Evolutionary conservation across 2,888 invertebrate genomes (phyloP), one percentile per base, ranked within the genome.

Genomic region (Mythimna albipuncta): DNA sequence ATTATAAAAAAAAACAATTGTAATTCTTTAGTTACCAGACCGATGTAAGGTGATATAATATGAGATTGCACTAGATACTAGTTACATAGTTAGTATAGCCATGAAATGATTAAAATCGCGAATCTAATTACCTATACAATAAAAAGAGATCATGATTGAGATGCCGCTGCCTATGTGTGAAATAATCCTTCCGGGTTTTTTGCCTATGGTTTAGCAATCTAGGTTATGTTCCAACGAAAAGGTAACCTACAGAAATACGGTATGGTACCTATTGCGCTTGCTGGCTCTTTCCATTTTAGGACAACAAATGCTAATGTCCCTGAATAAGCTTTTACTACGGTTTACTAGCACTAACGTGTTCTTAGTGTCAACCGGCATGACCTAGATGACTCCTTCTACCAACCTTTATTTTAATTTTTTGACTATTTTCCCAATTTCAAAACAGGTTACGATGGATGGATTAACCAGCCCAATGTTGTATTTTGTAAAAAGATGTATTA

Each of bases 1-100:
- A 77, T 71, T 79, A 72, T 73, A 68, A 69, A 44, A 69, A 69
- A 64, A 73, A 83, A 83, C 32, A 38, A 67, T 63, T 65, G 47
- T 44, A 72, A 74, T 71, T 82, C 59, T 66, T 72, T 47, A 32
- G 65, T 69, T 75, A 47, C 50, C 21, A 41, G 57, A 62, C 64
- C 57, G 66, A 84, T 26, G 80, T 79, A 63, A 81, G 38, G 11
- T 70, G 59, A 63, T 65, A 68, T 66, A 62, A 69, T 59, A 78
- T 19, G 41, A 68, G 55, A 72, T 63, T 70, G 67, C 65, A 74
- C 16, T 66, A 69, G 54, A 61, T 67, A 35, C 35, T 77, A 57
- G 52, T 26, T 26, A 26, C 26, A n/a, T 35, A 13, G 26, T 61
- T 44, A 19, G 35, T 41, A 59, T 59, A 59, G n/a, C 11, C 59